A percentile compares a stretch with the other conserved stretches of the same genome.
phyloP scores from a whole-genome alignment of 2,113 vertebrate genomes.

The Apeltes quadracus region DNA sequence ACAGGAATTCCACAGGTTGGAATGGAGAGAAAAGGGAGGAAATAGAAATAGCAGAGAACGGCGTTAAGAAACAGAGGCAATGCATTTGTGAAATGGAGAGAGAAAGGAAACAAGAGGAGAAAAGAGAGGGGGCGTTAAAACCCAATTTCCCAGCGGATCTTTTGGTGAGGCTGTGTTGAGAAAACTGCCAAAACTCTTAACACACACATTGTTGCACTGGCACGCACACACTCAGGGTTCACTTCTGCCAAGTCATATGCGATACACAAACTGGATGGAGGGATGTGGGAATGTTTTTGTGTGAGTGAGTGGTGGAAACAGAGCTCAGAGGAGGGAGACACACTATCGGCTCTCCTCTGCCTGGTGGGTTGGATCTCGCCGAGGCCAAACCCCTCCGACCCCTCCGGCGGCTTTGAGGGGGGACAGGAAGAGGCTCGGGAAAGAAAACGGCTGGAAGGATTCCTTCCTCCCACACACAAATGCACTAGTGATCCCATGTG shows the following conservation, averaged over 20 bases:
- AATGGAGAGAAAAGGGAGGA: constrained; percentile 10
- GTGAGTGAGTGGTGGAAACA: constrained; percentile 40
- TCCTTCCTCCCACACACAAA: constrained; percentile 74
- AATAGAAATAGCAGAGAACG: constrained; percentile 23
- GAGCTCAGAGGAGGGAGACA: constrained; percentile 47
- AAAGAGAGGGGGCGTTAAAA: constrained; percentile 68
- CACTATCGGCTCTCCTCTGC: constrained; percentile 50
- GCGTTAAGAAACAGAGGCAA: constrained; percentile 28
- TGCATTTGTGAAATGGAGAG: constrained; percentile 51
- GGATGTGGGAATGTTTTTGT: constrained; percentile 49
- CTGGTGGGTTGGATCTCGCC: constrained; percentile 56
- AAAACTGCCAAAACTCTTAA: constrained; percentile 71
- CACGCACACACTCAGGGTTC: constrained; percentile 51
- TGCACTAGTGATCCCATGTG: constrained; percentile 65
- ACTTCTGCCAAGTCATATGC: constrained; percentile 64
- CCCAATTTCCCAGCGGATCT: constrained; percentile 71
- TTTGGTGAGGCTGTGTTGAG: constrained; percentile 59
- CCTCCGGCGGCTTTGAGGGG: constrained; percentile 53
- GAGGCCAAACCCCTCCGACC: constrained; percentile 66
- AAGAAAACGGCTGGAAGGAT: constrained; percentile 69
- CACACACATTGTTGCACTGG: constrained; percentile 62
- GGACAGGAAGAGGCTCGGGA: constrained; percentile 68
- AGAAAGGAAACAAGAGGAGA: constrained; percentile 50
- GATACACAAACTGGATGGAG: constrained; percentile 55
- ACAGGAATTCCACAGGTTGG: constrained; percentile 19